Percentiles rank a stretch among this genome's conserved stretches.
Conservation (phyloP, 2,888 invertebrate genomes). For the Oligia fasciuncula region DNA sequence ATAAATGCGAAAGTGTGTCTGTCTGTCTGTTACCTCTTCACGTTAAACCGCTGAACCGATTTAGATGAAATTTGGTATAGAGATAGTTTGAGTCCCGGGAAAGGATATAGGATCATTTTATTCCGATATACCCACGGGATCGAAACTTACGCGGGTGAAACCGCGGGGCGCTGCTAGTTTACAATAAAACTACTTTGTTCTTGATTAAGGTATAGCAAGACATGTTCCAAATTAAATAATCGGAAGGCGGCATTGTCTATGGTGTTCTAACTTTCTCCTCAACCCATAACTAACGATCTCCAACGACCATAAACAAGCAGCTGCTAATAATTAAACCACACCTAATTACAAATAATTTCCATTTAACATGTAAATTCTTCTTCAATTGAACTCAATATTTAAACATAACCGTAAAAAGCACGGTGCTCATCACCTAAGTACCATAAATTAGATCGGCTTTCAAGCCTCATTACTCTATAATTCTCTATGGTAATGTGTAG, state of each 20-base stretch:
- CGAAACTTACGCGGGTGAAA: no score
- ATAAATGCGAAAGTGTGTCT: no score
- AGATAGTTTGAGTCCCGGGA: no score
- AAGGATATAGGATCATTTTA: no score
- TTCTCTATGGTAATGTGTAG: constrained; percentile 78
- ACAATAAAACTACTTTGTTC: background rate
- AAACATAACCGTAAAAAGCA: constrained; percentile 57
- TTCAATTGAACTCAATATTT: constrained; percentile 55
- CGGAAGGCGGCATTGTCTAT: constrained; percentile 44
- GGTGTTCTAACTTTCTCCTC: constrained; percentile 36
- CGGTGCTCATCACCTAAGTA: constrained; percentile 69
- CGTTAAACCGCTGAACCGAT: no score
- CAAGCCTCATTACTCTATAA: constrained; percentile 76
- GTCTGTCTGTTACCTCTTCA: no score
- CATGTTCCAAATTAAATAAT: background rate
- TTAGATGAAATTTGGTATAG: no score
- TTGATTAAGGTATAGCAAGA: background rate
- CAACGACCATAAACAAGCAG: constrained; percentile 47
- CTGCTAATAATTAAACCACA: constrained; percentile 57
- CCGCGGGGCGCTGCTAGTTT: no score
- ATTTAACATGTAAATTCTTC: constrained; percentile 61
- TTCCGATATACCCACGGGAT: no score
- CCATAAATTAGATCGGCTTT: constrained; percentile 74
- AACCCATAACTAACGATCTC: constrained; percentile 52
- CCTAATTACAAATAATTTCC: constrained; percentile 60